Evolutionary conservation across 2,888 invertebrate species (phyloP).

Genomic region (Oscheius onirici): DNA sequence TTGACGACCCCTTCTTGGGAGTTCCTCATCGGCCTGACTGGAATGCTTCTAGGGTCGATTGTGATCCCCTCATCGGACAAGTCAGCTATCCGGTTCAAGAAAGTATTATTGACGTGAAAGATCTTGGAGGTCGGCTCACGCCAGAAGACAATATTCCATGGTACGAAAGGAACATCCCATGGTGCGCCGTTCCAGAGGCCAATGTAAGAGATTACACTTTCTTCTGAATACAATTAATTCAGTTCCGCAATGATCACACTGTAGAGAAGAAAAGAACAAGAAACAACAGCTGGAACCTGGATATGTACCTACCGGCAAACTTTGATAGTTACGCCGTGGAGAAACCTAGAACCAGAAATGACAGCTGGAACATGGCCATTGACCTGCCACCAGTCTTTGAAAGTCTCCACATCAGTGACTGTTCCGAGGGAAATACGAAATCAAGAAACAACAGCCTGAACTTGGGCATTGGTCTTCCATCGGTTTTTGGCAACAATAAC

Average conservation of each 20-base stretch:
- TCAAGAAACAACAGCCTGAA: background rate
- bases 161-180: slow-evolving; percentile 17
- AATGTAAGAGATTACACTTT: slow-evolving; percentile 2
- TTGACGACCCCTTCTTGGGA: slow-evolving; percentile 26
- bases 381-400: too few species aligned
- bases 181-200: too few species aligned
- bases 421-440: too few species aligned
- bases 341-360: too few species aligned
- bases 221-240: background rate
- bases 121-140: slow-evolving; percentile 18
- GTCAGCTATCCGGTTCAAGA: background rate
- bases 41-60: background rate
- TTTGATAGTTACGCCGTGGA: too few species aligned
- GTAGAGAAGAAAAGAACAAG: background rate
- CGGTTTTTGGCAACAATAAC: background rate
- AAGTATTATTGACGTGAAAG: background rate
- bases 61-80: background rate
- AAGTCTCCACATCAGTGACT: too few species aligned
- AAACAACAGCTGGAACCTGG: too few species aligned
- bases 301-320: too few species aligned
- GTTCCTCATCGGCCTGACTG: slow-evolving; percentile 8
- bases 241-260: background rate
- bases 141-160: slow-evolving; percentile 13
- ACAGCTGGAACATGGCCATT: too few species aligned
- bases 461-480: background rate